phyloP scores from a whole-genome alignment of 2,113 vertebrate genomes.

The Notarius lentiginosus region DNA sequence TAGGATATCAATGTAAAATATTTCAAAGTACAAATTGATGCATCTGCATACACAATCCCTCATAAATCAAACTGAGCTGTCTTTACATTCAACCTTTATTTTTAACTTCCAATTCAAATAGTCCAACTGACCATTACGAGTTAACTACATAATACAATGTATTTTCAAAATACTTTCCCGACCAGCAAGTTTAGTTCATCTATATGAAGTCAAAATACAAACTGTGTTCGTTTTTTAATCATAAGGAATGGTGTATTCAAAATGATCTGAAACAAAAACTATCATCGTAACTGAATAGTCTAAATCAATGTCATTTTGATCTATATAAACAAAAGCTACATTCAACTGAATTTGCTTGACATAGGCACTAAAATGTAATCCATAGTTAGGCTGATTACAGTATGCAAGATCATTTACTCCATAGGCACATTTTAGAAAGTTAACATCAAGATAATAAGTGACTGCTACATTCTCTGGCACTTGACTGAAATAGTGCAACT shows the following conservation, averaged over 20 bases:
- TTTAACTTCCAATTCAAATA: constrained; percentile 95
- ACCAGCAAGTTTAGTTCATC: constrained; percentile 79
- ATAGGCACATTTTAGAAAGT: constrained; percentile 83
- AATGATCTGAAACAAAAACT: constrained; percentile 58
- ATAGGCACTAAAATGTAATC: constrained; percentile 83
- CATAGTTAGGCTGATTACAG: constrained; percentile 98
- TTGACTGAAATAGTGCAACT: constrained; percentile 85
- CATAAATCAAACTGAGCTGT: constrained; percentile 85
- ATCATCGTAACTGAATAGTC: constrained; percentile 70
- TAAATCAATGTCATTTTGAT: constrained; percentile 46
- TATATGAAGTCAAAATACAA: constrained; percentile 63
- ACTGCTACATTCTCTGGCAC: constrained; percentile 97
- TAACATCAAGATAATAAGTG: constrained; percentile 85
- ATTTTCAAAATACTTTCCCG: constrained; percentile 80
- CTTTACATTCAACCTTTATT: constrained; percentile 93
- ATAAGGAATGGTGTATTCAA: constrained; percentile 56
- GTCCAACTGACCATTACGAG: constrained; percentile 76
- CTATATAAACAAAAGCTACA: constrained; percentile 79
- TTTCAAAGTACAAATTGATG: constrained; percentile 95
- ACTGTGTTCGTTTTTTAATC: constrained; percentile 16
- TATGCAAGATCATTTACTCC: constrained; percentile 82
- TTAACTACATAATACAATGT: constrained; percentile 88
- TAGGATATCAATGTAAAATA: constrained; percentile 94
- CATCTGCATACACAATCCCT: constrained; percentile 93
- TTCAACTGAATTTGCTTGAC: constrained; percentile 76